Conservation (phyloP, 2,797 vertebrate species). For the Typhlichthys eigenmanni region DNA sequence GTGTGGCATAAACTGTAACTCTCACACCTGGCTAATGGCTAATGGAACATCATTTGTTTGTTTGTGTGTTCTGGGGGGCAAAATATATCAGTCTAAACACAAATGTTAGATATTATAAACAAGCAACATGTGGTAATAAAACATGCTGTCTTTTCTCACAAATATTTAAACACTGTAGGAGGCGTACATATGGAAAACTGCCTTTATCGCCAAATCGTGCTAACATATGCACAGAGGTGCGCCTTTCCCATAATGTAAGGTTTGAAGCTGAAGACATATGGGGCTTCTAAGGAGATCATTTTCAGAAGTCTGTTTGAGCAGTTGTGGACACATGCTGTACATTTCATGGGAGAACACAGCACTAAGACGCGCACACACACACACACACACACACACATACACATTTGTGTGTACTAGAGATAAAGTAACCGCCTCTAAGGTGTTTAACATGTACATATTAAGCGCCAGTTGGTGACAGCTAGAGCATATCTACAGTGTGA, state of each 20-base stretch:
- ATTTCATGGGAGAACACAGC: slow-evolving; percentile 23
- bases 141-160: too few species aligned
- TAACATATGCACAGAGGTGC: slow-evolving; percentile 55
- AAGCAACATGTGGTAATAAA: too few species aligned
- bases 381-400: slow-evolving; percentile 10
- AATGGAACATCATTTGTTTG: too few species aligned
- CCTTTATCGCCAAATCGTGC: slow-evolving; percentile 31
- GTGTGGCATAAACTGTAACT: too few species aligned
- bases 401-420: slow-evolving; percentile 12
- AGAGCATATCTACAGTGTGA: slow-evolving; percentile 29
- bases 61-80: too few species aligned
- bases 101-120: too few species aligned
- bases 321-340: slow-evolving; percentile 43
- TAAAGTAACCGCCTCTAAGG: slow-evolving; percentile 19
- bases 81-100: too few species aligned
- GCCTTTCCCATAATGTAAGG: slow-evolving; percentile 47
- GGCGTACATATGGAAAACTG: slow-evolving; percentile 39
- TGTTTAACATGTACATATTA: slow-evolving; percentile 34
- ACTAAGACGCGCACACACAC: neutral
- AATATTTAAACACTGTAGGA: slow-evolving; percentile 2
- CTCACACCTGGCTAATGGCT: too few species aligned
- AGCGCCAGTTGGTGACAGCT: slow-evolving; percentile 32
- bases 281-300: slow-evolving; percentile 43
- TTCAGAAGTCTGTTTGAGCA: slow-evolving; percentile 19
- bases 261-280: slow-evolving; percentile 51